Evolutionary conservation across 2,113 vertebrate genomes (phyloP).

Genomic region (Amblyopsis rosae): DNA sequence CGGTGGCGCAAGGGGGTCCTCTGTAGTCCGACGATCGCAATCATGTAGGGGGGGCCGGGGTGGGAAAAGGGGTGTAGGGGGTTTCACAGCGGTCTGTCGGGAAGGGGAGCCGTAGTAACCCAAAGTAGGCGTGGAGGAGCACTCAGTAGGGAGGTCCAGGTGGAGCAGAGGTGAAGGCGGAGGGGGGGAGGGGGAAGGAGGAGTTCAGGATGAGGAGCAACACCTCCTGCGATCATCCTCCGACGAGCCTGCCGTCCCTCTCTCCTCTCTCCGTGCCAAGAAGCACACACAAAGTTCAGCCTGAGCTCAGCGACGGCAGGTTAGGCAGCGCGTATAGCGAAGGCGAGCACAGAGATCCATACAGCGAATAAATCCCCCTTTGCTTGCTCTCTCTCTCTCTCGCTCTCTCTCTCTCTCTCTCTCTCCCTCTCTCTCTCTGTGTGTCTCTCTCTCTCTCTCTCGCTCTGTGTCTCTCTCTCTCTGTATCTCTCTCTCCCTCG

Average conservation of each 20-base stretch:
- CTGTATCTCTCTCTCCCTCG: no score
- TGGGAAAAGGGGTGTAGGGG: conserved; percentile 57
- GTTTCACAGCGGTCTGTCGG: conserved; percentile 70
- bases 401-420: no score
- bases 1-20: conserved; percentile 56
- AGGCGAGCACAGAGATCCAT: conserved; percentile 16
- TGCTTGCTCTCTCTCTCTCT: no score
- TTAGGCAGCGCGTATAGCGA: neutral
- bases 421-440: no score
- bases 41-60: conserved; percentile 50
- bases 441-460: no score
- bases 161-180: neutral
- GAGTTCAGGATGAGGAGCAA: conserved; percentile 35
- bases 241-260: conserved; percentile 14
- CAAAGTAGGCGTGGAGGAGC: conserved; percentile 40
- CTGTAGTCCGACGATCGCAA: conserved; percentile 63
- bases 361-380: no score
- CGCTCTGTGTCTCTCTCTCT: no score
- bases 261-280: conserved; percentile 23
- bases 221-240: conserved; percentile 24
- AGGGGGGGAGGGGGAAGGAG: conserved; percentile 35
- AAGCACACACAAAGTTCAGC: conserved; percentile 50
- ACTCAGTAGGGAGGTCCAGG: neutral
- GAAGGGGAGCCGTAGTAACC: conserved; percentile 46
- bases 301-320: conserved; percentile 25